Evolutionary conservation across 2,113 vertebrate species (phyloP), one percentile per base, ranked within the genome.

Genomic region (Anolis carolinensis): DNA sequence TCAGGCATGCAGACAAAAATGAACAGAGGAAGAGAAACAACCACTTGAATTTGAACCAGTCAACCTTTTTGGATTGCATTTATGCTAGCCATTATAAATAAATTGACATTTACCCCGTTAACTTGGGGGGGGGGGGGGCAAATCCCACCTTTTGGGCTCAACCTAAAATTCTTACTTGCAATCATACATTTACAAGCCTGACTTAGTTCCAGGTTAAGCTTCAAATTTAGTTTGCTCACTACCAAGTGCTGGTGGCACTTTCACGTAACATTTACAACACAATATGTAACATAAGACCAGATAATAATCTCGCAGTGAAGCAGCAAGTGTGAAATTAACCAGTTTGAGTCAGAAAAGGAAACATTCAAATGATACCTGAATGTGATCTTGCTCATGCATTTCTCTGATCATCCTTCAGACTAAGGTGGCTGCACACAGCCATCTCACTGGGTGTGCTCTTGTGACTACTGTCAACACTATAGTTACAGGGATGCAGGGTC

Each of bases 1-100:
- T 93, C 79, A 90, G 95, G 91, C 90, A 81, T 77, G 91, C 48
- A 85, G 79, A 65, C 89, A 82, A 91, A 81, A 14, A 70, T 50
- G 39, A 50, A 73, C 84, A 90, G 25, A 8, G 88, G 85, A 84
- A 94, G 81, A 88, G 83, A 27, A 25, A 84, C 89, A 91, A 92
- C 87, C 89, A 65, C 84, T 90, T 90, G 88, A 91, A 82, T 85
- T 90, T 90, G 88, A 91, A 82, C 85, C 30, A 78, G 74, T 84
- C 75, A 65, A 84, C 74, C 81, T 90, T 87, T 78, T 72, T 25
- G n/a, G 32, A 59, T 68, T 67, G 79, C 50, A 11, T 82, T 72
- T 72, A 59, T n/a, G 39, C 8, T 27, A 34, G 4, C 3, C 23
- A 30, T 73, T 7, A 7, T 27, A 59, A 85, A 72, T 7, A 72